Percentiles rank a stretch among this genome's conserved stretches.
phyloP scores from a whole-genome alignment of 2,797 vertebrate species.

The Microcaecilia unicolor region DNA sequence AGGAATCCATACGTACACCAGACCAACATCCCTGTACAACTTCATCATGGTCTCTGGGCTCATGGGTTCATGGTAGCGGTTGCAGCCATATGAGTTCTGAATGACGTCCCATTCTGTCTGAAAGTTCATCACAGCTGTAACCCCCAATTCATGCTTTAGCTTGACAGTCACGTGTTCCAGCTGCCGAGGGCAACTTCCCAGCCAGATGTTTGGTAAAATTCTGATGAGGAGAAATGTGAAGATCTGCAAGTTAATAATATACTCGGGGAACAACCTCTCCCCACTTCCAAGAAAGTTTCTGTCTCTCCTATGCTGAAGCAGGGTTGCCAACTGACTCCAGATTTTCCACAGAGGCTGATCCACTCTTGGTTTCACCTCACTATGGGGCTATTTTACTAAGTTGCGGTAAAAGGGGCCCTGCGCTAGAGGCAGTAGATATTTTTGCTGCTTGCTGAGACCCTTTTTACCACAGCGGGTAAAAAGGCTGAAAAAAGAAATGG shows the following conservation, averaged over 20 bases:
- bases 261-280: neutral
- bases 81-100: constrained; percentile 85
- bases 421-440: too few species aligned
- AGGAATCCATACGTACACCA: constrained; percentile 89
- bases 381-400: too few species aligned
- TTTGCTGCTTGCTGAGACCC: too few species aligned
- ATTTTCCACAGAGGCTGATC: too few species aligned
- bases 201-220: constrained; percentile 82
- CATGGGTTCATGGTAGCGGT: constrained; percentile 70
- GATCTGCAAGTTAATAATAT: neutral
- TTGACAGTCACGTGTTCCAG: constrained; percentile 85
- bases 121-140: constrained; percentile 94
- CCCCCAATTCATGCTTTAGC: constrained; percentile 81
- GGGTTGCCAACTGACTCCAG: too few species aligned
- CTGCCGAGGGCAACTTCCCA: constrained; percentile 91
- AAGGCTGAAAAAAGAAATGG: too few species aligned
- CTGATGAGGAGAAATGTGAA: constrained; percentile 43
- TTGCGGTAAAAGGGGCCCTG: too few species aligned
- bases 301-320: neutral
- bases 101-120: constrained; percentile 87
- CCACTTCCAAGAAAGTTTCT: fast-evolving
- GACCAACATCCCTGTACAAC: constrained; percentile 77
- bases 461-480: too few species aligned
- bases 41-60: constrained; percentile 75
- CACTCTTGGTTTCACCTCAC: too few species aligned